Evolutionary conservation across 2,888 invertebrate species (phyloP).

Genomic region (Hofmannophila pseudospretella): DNA sequence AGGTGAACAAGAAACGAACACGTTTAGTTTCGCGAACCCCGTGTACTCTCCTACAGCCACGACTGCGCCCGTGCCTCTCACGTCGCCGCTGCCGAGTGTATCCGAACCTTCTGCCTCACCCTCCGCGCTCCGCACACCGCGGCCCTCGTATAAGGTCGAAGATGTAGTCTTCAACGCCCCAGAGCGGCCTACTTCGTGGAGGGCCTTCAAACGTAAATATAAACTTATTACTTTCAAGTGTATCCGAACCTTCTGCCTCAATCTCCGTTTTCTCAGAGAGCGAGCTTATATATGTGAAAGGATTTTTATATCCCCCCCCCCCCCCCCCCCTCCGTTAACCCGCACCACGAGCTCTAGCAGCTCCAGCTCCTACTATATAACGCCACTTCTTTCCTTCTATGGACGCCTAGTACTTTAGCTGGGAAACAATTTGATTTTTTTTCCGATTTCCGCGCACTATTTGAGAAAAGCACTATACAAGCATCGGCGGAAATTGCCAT

Average conservation of each 20-base stretch:
- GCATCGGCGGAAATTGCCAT: too few relatives aligned
- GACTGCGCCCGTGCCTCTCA: conserved; percentile 30
- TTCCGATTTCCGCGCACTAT: too few relatives aligned
- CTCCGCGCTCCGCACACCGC: conserved; percentile 52
- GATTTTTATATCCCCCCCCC: too few relatives aligned
- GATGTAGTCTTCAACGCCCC: conserved; percentile 84
- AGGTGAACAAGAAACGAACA: conserved; percentile 72
- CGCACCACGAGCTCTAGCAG: too few relatives aligned
- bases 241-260: conserved; percentile 32
- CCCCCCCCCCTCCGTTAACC: too few relatives aligned
- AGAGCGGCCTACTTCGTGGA: conserved; percentile 65
- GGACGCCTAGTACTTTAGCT: too few relatives aligned
- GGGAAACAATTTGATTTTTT: too few relatives aligned
- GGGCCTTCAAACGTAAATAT: conserved; percentile 62
- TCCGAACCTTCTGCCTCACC: conserved; percentile 36
- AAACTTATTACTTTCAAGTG: conserved; percentile 19
- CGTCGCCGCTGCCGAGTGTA: conserved; percentile 20
- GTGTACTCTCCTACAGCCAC: conserved; percentile 85
- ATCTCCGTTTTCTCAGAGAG: conserved; percentile 40
- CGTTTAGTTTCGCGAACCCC: conserved; percentile 90
- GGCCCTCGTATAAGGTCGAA: conserved; percentile 85
- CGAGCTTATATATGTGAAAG: too few relatives aligned
- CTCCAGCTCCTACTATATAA: too few relatives aligned
- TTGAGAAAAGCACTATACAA: too few relatives aligned
- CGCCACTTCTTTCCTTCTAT: too few relatives aligned